Conservation (phyloP, 2,888 invertebrate species). For the Catocala nupta region DNA sequence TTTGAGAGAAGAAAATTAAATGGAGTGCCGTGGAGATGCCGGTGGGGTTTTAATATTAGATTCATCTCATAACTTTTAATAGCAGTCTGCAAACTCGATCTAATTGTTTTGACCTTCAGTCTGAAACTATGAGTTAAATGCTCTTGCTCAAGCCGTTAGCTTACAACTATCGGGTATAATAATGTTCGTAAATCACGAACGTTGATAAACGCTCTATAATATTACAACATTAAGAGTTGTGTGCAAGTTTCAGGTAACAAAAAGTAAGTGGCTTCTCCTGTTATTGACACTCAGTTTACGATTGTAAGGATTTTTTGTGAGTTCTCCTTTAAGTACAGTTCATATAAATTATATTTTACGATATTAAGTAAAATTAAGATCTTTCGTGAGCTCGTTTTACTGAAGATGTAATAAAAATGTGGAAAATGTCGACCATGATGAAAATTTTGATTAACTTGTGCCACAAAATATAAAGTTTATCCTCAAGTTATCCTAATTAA, state of each 20-base stretch:
- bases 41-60: slow-evolving; percentile 24
- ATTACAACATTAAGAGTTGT: neutral
- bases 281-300: slow-evolving; percentile 25
- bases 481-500: neutral
- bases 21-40: neutral
- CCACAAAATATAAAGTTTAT: neutral
- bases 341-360: slow-evolving; percentile 55
- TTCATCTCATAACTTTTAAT: slow-evolving; percentile 14
- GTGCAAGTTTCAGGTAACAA: slow-evolving; percentile 8
- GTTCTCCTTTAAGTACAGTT: slow-evolving; percentile 38
- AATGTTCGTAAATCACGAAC: neutral
- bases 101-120: slow-evolving; percentile 17
- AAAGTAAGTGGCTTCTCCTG: slow-evolving; percentile 13
- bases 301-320: slow-evolving; percentile 27
- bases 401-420: slow-evolving; percentile 43
- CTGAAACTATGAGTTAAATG: slow-evolving; percentile 10
- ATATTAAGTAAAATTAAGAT: slow-evolving; percentile 55
- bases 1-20: slow-evolving; percentile 15
- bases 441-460: slow-evolving; percentile 30
- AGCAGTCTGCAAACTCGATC: neutral
- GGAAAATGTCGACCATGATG: slow-evolving; percentile 34
- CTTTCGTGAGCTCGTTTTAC: slow-evolving; percentile 39
- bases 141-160: neutral
- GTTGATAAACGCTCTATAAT: neutral
- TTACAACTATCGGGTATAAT: no score